Percentiles rank a stretch among this genome's conserved stretches.
Evolutionary conservation across 1,140 invertebrate genomes (phyloP).

Genomic region (Linepithema humile): DNA sequence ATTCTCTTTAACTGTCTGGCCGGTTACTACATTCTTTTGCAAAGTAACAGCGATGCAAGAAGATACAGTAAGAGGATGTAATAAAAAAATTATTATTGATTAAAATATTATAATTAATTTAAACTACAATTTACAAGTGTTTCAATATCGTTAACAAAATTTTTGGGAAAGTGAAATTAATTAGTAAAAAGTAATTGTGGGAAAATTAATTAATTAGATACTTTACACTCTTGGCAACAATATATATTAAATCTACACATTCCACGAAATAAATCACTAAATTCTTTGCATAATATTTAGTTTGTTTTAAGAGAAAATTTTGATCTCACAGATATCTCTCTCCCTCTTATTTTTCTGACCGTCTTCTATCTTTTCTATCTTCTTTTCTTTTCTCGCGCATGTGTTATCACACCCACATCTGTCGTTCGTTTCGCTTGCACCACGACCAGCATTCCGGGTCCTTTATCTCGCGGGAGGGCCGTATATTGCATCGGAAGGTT

Average conservation of each 20-base stretch:
- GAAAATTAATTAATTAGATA: too few relatives aligned
- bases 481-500: slow-evolving; percentile 63
- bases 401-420: slow-evolving; percentile 3
- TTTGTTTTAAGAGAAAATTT: neutral
- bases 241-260: too few relatives aligned
- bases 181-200: too few relatives aligned
- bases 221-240: too few relatives aligned
- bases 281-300: too few relatives aligned
- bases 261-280: too few relatives aligned
- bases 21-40: neutral
- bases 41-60: neutral
- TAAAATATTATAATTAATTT: neutral
- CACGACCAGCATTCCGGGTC: slow-evolving; percentile 40
- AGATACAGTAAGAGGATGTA: neutral
- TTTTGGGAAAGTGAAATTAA: too few relatives aligned
- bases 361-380: neutral
- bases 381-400: slow-evolving; percentile 2
- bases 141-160: too few relatives aligned
- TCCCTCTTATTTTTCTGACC: neutral
- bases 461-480: slow-evolving; percentile 54
- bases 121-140: neutral
- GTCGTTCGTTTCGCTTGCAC: slow-evolving; percentile 27
- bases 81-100: neutral
- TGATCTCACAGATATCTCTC: neutral
- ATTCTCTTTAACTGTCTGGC: neutral